Percentiles rank a stretch among this genome's conserved stretches.
Evolutionary conservation across 2,113 vertebrate genomes (phyloP).

Genomic region (Phocoena sinus): DNA sequence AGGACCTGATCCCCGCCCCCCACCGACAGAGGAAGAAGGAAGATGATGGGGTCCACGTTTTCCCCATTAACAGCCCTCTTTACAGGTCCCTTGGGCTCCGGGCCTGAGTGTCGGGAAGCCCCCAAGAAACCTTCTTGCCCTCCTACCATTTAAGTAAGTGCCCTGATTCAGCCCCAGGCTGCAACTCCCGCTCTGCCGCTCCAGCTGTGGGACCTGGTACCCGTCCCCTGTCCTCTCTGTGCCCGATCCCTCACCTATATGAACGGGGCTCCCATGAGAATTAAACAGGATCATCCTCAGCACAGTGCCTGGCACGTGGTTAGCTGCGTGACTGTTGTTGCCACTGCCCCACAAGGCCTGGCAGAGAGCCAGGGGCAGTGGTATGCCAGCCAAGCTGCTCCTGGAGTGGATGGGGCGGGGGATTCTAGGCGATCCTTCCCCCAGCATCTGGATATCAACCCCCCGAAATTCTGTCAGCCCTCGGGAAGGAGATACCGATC

Average conservation of each 20-base stretch:
- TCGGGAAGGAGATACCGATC: neutral
- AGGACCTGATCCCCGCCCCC: neutral
- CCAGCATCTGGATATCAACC: neutral
- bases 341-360: neutral
- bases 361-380: neutral
- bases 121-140: neutral
- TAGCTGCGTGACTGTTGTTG: too few relatives aligned
- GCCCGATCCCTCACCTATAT: neutral
- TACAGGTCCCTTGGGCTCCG: too few relatives aligned
- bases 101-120: neutral
- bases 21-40: neutral
- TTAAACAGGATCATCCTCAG: neutral
- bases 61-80: neutral
- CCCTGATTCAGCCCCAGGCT: neutral
- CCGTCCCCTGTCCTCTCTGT: neutral
- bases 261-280: neutral
- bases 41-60: neutral
- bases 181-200: neutral
- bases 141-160: neutral
- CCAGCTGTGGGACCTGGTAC: neutral
- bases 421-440: too few relatives aligned
- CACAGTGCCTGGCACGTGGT: rapidly evolving
- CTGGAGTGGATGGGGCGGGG: rapidly evolving
- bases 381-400: neutral
- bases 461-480: neutral